These are phyloP conservation scores for Poeciliopsis occidentalis DNA, from an alignment of 2,113 vertebrate genomes.

Conservation along the genomic window DNA sequence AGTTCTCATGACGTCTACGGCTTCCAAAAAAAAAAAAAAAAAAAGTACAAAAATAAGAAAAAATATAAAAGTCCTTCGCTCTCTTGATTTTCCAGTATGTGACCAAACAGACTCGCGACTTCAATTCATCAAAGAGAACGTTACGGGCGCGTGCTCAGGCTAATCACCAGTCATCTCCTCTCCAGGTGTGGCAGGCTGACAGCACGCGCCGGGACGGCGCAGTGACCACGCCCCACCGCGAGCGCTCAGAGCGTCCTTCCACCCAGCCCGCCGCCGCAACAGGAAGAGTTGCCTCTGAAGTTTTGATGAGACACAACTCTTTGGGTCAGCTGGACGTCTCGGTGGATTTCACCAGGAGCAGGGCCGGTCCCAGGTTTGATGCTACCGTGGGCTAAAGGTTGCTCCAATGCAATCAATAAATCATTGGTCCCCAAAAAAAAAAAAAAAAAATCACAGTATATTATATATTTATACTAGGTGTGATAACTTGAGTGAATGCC, in stretches of 20 bases:
- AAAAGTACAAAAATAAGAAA: no score
- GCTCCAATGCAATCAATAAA: no score
- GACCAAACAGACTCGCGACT: not conserved
- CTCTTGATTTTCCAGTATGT: not conserved
- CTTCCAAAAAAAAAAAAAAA: not conserved
- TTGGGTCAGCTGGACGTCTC: no score
- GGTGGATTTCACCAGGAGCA: no score
- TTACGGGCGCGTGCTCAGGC: not conserved
- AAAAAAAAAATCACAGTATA: no score
- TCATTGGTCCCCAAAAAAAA: no score
- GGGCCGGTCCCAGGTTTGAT: no score
- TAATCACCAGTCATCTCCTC: constrained; percentile 17
- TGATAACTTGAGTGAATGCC: no score
- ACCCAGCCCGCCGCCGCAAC: not conserved
- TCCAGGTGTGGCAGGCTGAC: constrained; percentile 63
- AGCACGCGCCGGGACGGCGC: constrained; percentile 34
- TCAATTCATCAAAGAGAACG: not conserved
- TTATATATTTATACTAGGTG: no score
- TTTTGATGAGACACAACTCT: no score
- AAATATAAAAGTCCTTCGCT: not conserved
- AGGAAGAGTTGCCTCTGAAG: not conserved
- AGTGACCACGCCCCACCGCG: constrained; percentile 32
- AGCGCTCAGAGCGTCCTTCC: not conserved
- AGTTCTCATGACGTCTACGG: constrained; percentile 52
- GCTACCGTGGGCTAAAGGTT: no score